phyloP scores from a whole-genome alignment of 2,113 vertebrate genomes.

The Tamias sibiricus region DNA sequence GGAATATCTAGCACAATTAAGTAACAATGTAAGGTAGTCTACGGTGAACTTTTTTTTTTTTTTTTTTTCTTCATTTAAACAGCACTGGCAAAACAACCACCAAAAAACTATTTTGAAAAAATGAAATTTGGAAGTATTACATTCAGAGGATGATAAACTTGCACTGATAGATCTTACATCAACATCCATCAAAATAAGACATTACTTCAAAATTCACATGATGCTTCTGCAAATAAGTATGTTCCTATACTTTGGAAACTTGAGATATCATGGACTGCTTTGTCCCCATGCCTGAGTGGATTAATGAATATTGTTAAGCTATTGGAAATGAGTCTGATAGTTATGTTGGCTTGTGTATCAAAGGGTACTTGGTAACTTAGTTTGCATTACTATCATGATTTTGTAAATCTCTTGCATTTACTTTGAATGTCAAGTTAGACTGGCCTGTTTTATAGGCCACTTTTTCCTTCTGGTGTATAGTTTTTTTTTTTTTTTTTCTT shows the following conservation, averaged over 20 bases:
- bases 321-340: conserved; percentile 86
- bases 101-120: conserved; percentile 75
- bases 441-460: conserved; percentile 91
- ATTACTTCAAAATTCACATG: conserved; percentile 56
- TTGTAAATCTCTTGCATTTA: conserved; percentile 89
- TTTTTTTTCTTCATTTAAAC: conserved; percentile 27
- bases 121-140: conserved; percentile 67
- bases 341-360: conserved; percentile 86
- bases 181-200: conserved; percentile 81
- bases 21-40: conserved; percentile 94
- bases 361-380: conserved; percentile 88
- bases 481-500: not conserved
- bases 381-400: conserved; percentile 87
- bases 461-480: conserved; percentile 81
- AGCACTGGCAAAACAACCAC: conserved; percentile 77
- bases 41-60: not conserved
- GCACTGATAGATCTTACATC: conserved; percentile 75
- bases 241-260: conserved; percentile 84
- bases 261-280: conserved; percentile 83
- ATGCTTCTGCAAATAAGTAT: conserved; percentile 84
- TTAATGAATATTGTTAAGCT: conserved; percentile 73
- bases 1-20: conserved; percentile 95
- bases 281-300: conserved; percentile 70
- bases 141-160: conserved; percentile 72
- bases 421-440: conserved; percentile 89